These are phyloP conservation scores for Actenoides lindsayi DNA, from an alignment of 2,113 vertebrate species.

Conservation along the genomic window DNA sequence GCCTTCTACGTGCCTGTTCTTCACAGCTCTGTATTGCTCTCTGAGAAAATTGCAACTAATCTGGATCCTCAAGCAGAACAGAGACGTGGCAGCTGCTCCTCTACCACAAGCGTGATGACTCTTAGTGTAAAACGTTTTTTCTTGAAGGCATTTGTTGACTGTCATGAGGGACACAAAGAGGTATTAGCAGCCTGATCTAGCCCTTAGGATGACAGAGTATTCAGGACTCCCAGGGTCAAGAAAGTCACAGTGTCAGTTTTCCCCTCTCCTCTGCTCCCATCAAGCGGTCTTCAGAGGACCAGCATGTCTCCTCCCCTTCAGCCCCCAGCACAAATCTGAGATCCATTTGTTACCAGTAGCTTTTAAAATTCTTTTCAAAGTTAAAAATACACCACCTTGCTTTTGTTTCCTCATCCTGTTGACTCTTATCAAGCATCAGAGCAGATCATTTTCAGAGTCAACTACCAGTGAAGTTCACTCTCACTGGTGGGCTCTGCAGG, in stretches of 20 bases:
- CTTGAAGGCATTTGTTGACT: background rate
- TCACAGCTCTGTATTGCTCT: background rate
- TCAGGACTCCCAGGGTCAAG: background rate
- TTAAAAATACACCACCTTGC: background rate
- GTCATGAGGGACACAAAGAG: background rate
- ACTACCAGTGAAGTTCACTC: background rate
- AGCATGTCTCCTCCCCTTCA: background rate
- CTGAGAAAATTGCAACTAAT: background rate
- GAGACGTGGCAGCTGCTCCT: background rate
- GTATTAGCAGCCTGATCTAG: background rate
- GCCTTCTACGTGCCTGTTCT: background rate
- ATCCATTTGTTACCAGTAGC: background rate
- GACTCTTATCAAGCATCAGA: background rate
- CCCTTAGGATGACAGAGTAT: background rate
- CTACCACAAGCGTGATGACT: background rate
- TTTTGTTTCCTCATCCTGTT: background rate
- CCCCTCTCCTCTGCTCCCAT: background rate
- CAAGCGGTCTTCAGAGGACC: background rate
- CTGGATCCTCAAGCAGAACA: background rate
- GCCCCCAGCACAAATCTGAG: background rate
- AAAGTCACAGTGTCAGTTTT: background rate
- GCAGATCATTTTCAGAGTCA: background rate
- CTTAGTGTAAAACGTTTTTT: background rate
- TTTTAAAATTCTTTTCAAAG: background rate
- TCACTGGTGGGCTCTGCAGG: too few species aligned